Percentiles rank a stretch among this genome's conserved stretches.
Evolutionary conservation across 2,797 vertebrate species (phyloP).

Genomic region (Oreortyx pictus): DNA sequence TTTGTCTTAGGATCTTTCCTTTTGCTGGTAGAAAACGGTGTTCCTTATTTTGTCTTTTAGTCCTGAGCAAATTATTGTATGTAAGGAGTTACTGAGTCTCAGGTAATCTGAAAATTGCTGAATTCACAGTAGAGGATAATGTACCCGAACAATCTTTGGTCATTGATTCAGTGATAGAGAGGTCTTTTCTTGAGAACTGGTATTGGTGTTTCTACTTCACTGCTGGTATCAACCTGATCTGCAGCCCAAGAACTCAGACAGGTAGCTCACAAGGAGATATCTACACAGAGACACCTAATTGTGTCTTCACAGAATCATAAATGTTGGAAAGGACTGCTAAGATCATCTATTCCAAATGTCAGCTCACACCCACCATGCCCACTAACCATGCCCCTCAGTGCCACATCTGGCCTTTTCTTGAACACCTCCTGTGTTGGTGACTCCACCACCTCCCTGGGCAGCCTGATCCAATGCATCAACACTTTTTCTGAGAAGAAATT

Average conservation of each 20-base stretch:
- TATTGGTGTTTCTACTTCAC: not conserved
- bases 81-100: slow-evolving; percentile 50
- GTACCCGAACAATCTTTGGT: not conserved
- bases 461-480: too few species aligned
- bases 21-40: not conserved
- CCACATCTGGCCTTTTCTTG: too few species aligned
- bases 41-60: slow-evolving; percentile 33
- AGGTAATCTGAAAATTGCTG: not conserved
- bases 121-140: not conserved
- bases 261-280: not conserved
- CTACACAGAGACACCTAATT: not conserved
- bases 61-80: slow-evolving; percentile 45
- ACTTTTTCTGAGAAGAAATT: too few species aligned
- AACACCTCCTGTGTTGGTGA: too few species aligned
- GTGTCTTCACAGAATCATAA: not conserved
- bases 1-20: slow-evolving; percentile 31
- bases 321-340: too few species aligned
- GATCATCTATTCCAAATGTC: too few species aligned
- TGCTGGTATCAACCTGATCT: not conserved
- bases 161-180: not conserved
- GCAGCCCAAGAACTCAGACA: not conserved
- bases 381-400: too few species aligned
- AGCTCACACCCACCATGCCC: too few species aligned
- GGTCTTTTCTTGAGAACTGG: not conserved
- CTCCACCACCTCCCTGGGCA: too few species aligned